Percentiles rank a stretch among this genome's conserved stretches.
phyloP scores from a whole-genome alignment of 2,888 invertebrate species.

The Agrotis ipsilon region DNA sequence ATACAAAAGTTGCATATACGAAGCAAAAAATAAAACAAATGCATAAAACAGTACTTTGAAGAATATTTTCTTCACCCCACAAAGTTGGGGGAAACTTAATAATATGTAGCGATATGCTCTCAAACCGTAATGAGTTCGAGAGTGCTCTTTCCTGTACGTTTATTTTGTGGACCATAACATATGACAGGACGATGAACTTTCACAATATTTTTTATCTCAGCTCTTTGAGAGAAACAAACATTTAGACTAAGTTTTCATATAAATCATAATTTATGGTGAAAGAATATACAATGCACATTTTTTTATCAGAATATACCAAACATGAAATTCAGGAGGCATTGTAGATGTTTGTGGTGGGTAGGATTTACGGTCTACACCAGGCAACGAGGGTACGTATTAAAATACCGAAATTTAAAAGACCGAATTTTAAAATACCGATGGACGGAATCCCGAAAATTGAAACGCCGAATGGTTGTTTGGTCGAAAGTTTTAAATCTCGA shows the following conservation, averaged over 20 bases:
- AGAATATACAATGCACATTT: conserved; percentile 9
- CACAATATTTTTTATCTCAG: conserved; percentile 64
- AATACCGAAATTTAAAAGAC: too few species aligned
- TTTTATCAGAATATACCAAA: neutral
- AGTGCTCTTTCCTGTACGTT: conserved; percentile 75
- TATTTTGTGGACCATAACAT: conserved; percentile 68
- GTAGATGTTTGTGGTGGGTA: too few species aligned
- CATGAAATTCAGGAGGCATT: too few species aligned
- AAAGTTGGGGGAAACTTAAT: conserved; percentile 64
- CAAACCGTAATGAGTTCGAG: conserved; percentile 74
- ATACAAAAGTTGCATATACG: neutral
- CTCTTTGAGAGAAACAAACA: conserved; percentile 30
- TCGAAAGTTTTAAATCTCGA: too few species aligned
- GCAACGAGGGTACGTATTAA: too few species aligned
- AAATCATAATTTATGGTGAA: conserved; percentile 40
- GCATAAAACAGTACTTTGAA: conserved; percentile 34
- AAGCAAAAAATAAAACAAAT: conserved; percentile 40
- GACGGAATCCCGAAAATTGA: too few species aligned
- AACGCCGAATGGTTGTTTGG: too few species aligned
- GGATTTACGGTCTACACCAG: too few species aligned
- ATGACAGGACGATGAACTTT: conserved; percentile 64
- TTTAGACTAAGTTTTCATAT: conserved; percentile 44
- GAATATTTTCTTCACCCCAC: conserved; percentile 55
- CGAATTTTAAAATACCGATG: too few species aligned
- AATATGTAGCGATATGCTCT: conserved; percentile 72